phyloP scores from a whole-genome alignment of 1,140 invertebrate species.

The Megathymus violae region DNA sequence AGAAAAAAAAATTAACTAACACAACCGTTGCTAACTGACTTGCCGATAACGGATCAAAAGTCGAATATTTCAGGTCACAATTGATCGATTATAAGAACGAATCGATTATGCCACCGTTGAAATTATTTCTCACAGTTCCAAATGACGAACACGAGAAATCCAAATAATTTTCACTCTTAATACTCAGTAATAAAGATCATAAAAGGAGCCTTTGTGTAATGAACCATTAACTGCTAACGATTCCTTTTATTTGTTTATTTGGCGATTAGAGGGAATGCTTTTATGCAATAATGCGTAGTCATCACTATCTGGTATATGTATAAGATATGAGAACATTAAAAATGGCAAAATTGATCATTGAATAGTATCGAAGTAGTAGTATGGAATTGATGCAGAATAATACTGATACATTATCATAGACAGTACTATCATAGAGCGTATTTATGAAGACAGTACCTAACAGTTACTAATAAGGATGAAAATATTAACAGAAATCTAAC shows the following conservation, averaged over 20 bases:
- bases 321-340: not conserved
- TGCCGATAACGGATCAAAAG: conserved; percentile 7
- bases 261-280: conserved; percentile 4
- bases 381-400: too few species aligned
- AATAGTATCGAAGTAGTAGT: too few species aligned
- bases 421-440: too few species aligned
- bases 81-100: conserved; percentile 18
- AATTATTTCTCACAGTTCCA: not conserved
- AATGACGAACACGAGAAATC: not conserved
- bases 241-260: conserved; percentile 23
- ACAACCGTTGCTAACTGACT: not conserved
- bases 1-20: not conserved
- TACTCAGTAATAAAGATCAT: conserved; percentile 1
- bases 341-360: not conserved
- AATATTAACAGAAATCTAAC: too few species aligned
- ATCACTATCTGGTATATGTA: conserved; percentile 2
- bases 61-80: conserved; percentile 9
- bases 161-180: conserved; percentile 15
- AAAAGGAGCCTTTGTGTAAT: not conserved
- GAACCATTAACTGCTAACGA: conserved; percentile 12
- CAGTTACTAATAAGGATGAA: too few species aligned
- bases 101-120: conserved; percentile 29
- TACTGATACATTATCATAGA: too few species aligned
- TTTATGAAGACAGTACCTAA: too few species aligned
- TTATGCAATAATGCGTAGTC: not conserved